Evolutionary conservation across 2,888 invertebrate genomes (phyloP).

Genomic region (Cerastis leucographa): DNA sequence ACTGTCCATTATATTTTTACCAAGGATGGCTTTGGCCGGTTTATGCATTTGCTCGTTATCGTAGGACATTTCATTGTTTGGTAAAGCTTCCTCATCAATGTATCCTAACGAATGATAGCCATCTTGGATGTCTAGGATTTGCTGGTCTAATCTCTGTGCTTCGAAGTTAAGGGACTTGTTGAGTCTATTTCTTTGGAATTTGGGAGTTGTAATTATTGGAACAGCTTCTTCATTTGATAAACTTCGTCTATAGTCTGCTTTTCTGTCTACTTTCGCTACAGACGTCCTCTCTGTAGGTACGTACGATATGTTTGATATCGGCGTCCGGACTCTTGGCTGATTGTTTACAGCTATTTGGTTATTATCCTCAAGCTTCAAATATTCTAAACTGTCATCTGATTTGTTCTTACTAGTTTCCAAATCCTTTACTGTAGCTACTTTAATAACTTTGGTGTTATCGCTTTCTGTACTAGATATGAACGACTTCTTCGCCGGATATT

Average conservation of each 20-base stretch:
- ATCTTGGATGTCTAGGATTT: slow-evolving; percentile 88
- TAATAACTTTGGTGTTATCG: slow-evolving; percentile 83
- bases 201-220: slow-evolving; percentile 82
- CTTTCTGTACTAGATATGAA: slow-evolving; percentile 85
- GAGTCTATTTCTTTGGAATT: slow-evolving; percentile 87
- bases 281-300: slow-evolving; percentile 83
- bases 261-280: slow-evolving; percentile 70
- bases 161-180: slow-evolving; percentile 89
- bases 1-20: slow-evolving; percentile 89
- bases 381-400: slow-evolving; percentile 87
- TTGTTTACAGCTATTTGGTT: slow-evolving; percentile 89
- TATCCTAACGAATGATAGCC: slow-evolving; percentile 87
- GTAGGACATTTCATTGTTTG: slow-evolving; percentile 69
- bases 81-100: slow-evolving; percentile 83
- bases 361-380: slow-evolving; percentile 85
- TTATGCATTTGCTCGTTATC: slow-evolving; percentile 81
- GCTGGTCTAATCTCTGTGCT: slow-evolving; percentile 87
- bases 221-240: slow-evolving; percentile 83
- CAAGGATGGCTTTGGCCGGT: slow-evolving; percentile 85
- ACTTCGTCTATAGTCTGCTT: slow-evolving; percentile 80
- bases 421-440: slow-evolving; percentile 88
- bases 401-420: slow-evolving; percentile 86
- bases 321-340: slow-evolving; percentile 88
- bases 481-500: slow-evolving; percentile 86
- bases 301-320: slow-evolving; percentile 87